Evolutionary conservation across 2,888 invertebrate species (phyloP).

Genomic region (Leucophora obtusa): DNA sequence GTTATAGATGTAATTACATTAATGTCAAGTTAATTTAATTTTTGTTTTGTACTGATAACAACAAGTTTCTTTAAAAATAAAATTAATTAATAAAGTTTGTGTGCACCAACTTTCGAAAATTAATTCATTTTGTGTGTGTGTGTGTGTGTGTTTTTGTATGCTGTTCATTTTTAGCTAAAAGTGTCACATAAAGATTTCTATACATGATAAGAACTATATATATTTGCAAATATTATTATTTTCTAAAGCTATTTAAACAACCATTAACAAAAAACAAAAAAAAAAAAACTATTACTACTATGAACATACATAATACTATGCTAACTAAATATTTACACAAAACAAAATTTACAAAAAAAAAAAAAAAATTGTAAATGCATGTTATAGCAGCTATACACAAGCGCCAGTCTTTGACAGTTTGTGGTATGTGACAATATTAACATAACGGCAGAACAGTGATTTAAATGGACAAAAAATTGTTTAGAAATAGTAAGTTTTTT

Average conservation of each 20-base stretch:
- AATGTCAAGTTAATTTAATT: background rate
- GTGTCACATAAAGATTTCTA: conserved; percentile 5
- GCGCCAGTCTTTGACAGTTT: conserved; percentile 49
- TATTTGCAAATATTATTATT: conserved; percentile 41
- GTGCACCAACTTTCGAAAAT: background rate
- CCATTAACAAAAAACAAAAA: background rate
- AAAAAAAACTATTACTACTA: background rate
- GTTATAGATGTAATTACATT: background rate
- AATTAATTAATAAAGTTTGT: conserved; percentile 2
- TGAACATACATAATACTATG: conserved; percentile 1
- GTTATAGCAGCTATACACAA: conserved; percentile 45
- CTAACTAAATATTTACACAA: background rate
- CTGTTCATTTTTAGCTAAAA: background rate
- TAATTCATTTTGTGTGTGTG: background rate
- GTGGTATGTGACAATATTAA: conserved; percentile 56
- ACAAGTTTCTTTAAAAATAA: background rate
- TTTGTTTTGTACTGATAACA: background rate
- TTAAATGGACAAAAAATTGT: background rate
- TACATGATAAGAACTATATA: conserved; percentile 25
- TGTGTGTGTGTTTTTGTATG: background rate
- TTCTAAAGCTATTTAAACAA: conserved; percentile 22
- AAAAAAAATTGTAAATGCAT: conserved; percentile 36
- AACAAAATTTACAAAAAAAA: background rate
- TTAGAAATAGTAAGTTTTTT: too few species aligned
- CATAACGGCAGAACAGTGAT: conserved; percentile 17